Conservation (phyloP, 2,888 invertebrate species). For the Scaptomyza tumidula region DNA sequence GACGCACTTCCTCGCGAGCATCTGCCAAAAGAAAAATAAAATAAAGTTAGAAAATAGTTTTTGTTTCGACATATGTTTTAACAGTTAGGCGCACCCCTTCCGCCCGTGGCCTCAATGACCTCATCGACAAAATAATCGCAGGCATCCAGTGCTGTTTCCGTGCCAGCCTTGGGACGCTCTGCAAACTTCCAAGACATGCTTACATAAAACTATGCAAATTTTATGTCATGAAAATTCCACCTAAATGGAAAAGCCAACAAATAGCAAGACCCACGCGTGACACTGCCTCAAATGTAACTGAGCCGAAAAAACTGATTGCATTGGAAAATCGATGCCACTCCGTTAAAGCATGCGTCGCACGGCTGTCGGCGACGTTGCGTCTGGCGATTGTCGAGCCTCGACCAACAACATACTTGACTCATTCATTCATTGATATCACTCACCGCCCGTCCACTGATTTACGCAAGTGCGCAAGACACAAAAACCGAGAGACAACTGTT, state of each 20-base stretch:
- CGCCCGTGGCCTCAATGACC: conserved; percentile 86
- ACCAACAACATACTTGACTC: conserved; percentile 18
- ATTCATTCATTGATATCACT: conserved; percentile 60
- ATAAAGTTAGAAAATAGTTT: not conserved
- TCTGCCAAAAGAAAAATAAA: conserved; percentile 59
- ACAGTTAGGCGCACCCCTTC: conserved; percentile 82
- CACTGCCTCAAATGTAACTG: conserved; percentile 55
- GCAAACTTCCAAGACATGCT: conserved; percentile 84
- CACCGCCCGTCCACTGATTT: not conserved
- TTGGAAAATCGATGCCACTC: conserved; percentile 65
- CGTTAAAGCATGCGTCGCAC: conserved; percentile 20
- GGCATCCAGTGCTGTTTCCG: conserved; percentile 89
- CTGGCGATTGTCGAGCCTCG: conserved; percentile 29
- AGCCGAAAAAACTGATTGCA: conserved; percentile 16
- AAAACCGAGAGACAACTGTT: conserved; percentile 74
- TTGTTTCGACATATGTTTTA: not conserved
- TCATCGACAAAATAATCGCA: conserved; percentile 90
- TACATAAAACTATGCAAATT: conserved; percentile 54
- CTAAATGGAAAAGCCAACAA: not conserved
- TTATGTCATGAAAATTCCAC: conserved; percentile 26
- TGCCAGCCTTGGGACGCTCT: conserved; percentile 82
- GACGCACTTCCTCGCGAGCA: conserved; percentile 88
- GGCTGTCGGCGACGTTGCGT: conserved; percentile 8
- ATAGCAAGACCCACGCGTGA: conserved; percentile 35
- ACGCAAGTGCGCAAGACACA: conserved; percentile 79